A percentile compares a stretch with the other conserved stretches of the same genome.
These are phyloP conservation scores for Drosophila vallismaia DNA, from an alignment of 2,888 invertebrate species.

Conservation along the genomic window DNA sequence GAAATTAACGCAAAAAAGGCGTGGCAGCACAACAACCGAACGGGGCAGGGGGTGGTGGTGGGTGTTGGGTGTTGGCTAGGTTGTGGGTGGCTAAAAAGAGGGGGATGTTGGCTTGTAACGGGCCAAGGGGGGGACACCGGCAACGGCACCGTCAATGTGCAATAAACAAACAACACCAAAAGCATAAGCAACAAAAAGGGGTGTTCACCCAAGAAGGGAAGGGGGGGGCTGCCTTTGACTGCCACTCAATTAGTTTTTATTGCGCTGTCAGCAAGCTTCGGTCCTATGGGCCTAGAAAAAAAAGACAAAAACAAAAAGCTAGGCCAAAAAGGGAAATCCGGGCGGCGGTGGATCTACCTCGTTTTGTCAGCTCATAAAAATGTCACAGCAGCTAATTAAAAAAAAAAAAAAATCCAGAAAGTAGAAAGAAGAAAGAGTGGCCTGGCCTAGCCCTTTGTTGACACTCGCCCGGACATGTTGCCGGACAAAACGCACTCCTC, in stretches of 20 bases:
- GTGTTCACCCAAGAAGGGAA: conserved; percentile 11
- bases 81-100: conserved; percentile 17
- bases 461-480: conserved; percentile 2
- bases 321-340: background rate
- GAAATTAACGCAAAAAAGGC: conserved; percentile 81
- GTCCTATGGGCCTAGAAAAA: conserved; percentile 19
- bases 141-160: conserved; percentile 56
- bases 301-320: conserved; percentile 1
- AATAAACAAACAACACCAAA: conserved; percentile 66
- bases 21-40: conserved; percentile 65
- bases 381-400: conserved; percentile 73
- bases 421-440: conserved; percentile 12
- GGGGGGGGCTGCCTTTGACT: conserved; percentile 45
- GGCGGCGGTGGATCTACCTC: conserved; percentile 41
- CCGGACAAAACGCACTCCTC: background rate
- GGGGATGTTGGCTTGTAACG: conserved; percentile 1
- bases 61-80: conserved; percentile 1
- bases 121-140: conserved; percentile 5
- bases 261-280: conserved; percentile 73
- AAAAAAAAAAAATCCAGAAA: conserved; percentile 37
- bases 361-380: conserved; percentile 77
- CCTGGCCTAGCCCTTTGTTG: conserved; percentile 11
- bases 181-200: conserved; percentile 38
- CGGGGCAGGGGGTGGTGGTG: no score
- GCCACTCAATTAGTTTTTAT: conserved; percentile 79